phyloP scores from a whole-genome alignment of 30 jellyfish, hydroid and myxozoan genomes.

The Catostylus mosaicus region DNA sequence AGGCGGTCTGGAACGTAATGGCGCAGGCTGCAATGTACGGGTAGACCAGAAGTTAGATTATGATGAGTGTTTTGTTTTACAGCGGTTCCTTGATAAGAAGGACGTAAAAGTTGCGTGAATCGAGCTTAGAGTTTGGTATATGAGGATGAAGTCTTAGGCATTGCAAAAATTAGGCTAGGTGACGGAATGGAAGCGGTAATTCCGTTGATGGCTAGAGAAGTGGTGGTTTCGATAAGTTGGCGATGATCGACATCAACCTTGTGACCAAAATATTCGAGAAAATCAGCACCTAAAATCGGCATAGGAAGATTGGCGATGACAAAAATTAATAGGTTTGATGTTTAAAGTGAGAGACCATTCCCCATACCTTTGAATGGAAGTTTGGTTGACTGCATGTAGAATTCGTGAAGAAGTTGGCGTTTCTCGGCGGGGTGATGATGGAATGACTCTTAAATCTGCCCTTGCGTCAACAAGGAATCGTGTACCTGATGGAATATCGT shows the following conservation, averaged over 20 bases:
- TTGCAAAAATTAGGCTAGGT: background rate
- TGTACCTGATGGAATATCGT: background rate
- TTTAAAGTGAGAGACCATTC: background rate
- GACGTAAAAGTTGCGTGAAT: background rate
- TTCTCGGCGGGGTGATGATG: constrained; percentile 6
- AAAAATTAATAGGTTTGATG: background rate
- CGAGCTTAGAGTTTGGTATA: background rate
- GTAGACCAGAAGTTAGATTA: too few relatives aligned
- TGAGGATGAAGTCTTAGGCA: too few relatives aligned
- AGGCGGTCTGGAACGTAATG: background rate
- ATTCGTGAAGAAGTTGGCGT: background rate
- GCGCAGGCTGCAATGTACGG: background rate
- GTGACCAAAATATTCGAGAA: background rate
- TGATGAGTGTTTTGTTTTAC: too few relatives aligned
- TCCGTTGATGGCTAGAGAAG: background rate
- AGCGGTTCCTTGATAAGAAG: background rate
- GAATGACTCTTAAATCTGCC: background rate
- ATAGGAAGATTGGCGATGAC: background rate
- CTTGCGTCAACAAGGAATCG: background rate
- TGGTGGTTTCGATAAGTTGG: background rate
- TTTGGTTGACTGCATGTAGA: constrained; percentile 6
- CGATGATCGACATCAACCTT: constrained; percentile 7
- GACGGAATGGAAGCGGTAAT: background rate
- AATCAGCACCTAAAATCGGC: background rate
- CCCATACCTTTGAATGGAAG: background rate